phyloP scores from a whole-genome alignment of 2,113 vertebrate genomes.

The Oenanthe oenanthe region DNA sequence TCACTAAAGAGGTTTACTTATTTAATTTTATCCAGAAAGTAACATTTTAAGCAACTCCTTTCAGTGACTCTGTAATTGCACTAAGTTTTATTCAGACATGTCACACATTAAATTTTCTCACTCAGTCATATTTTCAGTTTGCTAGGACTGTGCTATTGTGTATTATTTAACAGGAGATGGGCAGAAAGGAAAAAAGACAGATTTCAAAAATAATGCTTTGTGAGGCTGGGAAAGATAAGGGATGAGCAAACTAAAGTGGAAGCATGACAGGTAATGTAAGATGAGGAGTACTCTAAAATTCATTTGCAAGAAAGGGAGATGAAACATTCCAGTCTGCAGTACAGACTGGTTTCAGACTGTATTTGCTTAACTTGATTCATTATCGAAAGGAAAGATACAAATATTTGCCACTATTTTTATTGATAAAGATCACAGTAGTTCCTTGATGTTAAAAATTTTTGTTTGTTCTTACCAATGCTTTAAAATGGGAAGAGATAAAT shows the following conservation, averaged over 20 bases:
- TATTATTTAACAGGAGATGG: background rate
- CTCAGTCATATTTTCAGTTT: background rate
- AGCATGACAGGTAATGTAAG: background rate
- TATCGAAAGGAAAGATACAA: background rate
- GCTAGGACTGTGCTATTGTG: background rate
- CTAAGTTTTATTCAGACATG: conserved; percentile 2
- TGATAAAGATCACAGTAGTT: background rate
- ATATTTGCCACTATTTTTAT: background rate
- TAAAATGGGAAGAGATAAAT: background rate
- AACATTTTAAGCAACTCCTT: background rate
- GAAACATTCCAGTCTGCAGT: background rate
- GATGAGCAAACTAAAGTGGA: background rate
- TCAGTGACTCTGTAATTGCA: background rate
- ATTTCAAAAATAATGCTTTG: background rate
- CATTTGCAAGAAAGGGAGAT: background rate
- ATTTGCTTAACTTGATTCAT: background rate
- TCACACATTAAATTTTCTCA: conserved; percentile 4
- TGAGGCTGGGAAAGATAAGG: background rate
- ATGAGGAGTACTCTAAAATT: background rate
- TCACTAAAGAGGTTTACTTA: background rate
- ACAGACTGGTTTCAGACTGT: background rate
- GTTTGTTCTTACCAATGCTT: background rate
- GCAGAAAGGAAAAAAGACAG: background rate
- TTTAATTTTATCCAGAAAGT: background rate
- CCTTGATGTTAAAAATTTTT: background rate